Base-by-base conservation (phyloP, 2,888 invertebrate genomes). In the Campaea margaritaria region DNA sequence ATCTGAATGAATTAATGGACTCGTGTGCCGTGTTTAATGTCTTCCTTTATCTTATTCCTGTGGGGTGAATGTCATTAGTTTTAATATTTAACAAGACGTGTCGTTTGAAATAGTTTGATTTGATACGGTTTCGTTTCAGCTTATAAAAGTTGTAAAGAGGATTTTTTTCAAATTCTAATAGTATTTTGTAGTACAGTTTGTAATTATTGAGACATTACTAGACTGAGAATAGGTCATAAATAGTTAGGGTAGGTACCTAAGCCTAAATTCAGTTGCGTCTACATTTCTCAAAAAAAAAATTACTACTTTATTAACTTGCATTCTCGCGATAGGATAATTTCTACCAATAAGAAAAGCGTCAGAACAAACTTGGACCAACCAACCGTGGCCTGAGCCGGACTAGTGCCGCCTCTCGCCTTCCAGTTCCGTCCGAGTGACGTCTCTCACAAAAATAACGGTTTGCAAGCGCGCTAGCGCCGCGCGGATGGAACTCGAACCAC, bases 401-500 rank as follows among this genome's bases (percentile, higher is more conserved):
- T 82, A 76, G 70, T 64, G 69, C 79, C 80, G 81, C 82, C 80
- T 81, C 73, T 68, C 62, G 69, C 70, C 62, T 62, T 47, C 56
- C 62, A 10, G 21, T 42, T 42, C 34, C 34, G 5, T 13, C 28
- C 49, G 62, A 60, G 67, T 62, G 59, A 47, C 46, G 46, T 70
- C 69, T 68, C 68, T 65, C 51, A 43, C 58, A 66, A 58, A 65
- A 65, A 66, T 82, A 84, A 84, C 85, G 79, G 82, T 78, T 76
- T 52, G 55, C 53, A 39, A 21, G 62, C 60, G 54, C 74, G 69
- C 70, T 68, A 75, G 78, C 81, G 78, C 74, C 34, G 34, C 49
- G 39, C 27, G 49, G 39, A 14, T 2, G 3, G 8, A 46, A 46
- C 4, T 0, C 7, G 34, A 15, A 46, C 46, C 16, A n/a, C 2